Conservation (phyloP, 2,797 vertebrate species). For the Dallia pectoralis region DNA sequence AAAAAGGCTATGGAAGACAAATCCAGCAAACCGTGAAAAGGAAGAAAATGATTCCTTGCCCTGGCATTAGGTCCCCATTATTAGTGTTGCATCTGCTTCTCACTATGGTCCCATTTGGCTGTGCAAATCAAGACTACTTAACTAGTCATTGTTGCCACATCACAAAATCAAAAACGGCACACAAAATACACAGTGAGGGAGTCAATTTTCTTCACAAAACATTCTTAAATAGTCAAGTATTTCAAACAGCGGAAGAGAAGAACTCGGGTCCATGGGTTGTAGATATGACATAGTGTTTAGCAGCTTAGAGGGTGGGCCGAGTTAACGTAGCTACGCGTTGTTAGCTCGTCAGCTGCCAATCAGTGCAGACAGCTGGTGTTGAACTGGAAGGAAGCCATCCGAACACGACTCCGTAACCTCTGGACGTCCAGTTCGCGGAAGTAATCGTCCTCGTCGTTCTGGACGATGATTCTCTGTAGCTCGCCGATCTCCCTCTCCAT, state of each 20-base stretch:
- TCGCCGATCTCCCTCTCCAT: constrained; percentile 91
- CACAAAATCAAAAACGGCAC: constrained; percentile 16
- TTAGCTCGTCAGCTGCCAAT: constrained; percentile 20
- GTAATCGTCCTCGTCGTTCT: constrained; percentile 82
- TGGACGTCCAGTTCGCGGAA: constrained; percentile 88
- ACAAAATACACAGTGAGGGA: constrained; percentile 44
- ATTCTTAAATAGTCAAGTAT: constrained; percentile 41
- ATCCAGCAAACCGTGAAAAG: constrained; percentile 36
- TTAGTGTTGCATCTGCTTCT: constrained; percentile 25
- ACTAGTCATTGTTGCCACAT: not conserved
- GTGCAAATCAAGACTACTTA: not conserved
- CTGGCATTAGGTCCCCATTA: constrained; percentile 11
- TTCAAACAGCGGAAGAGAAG: constrained; percentile 43
- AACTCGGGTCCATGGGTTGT: constrained; percentile 48
- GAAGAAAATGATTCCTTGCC: not conserved
- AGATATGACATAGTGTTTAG: constrained; percentile 43
- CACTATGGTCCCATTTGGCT: constrained; percentile 24
- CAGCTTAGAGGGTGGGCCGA: constrained; percentile 52
- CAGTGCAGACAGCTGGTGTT: constrained; percentile 73
- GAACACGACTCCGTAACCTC: constrained; percentile 78
- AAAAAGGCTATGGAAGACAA: constrained; percentile 35
- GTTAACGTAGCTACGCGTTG: constrained; percentile 21
- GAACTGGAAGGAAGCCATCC: constrained; percentile 88
- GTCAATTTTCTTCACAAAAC: constrained; percentile 30
- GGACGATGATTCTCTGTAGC: constrained; percentile 83